Evolutionary conservation across 2,113 vertebrate species (phyloP), one percentile per base, ranked within the genome.

Genomic region (Lethenteron reissneri): DNA sequence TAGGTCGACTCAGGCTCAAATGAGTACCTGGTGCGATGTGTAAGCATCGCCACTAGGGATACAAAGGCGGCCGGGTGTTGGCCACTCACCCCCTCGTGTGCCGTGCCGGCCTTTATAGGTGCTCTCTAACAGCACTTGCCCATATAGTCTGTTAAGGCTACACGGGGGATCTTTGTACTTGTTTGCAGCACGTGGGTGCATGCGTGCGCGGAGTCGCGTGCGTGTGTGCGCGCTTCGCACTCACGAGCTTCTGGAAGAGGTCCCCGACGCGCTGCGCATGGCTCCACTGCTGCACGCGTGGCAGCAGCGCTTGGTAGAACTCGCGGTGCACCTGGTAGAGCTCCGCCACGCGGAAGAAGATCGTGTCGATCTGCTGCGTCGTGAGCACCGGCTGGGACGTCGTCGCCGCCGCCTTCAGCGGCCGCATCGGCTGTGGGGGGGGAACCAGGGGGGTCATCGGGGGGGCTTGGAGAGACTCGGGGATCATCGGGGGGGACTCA

Each of bases 331-430:
- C 89, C 79, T 94, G 87, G 0, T 88, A 95, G 77, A 99, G 91
- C 77, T 99, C 94, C 78, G 94, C 89, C 77, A 99, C 87, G 82
- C 92, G 95, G 80, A 90, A 99, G 81, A 99, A 99, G 80, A 99
- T 99, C 1, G 88, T 97, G 74, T 97, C 89, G 0, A 99, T 86
- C 80, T 99, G 94, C 80, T 95, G 88, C 76, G 88, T 82, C 74
- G 87, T 95, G 70, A 99, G 83, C 72, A 96, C 91, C 0, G 94
- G 94, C 81, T 99, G 92, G 1, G 94, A 99, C 8, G 88, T 89
- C 21, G 91, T 95, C 74, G 90, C 90, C 0, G 92, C 88, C 71
- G 94, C 94, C 81, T 90, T 96, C 71, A 99, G 80, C 0, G 94
- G 92, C 73, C 88, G 88, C 89, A 96, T 92, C 70, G 94, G 92